A percentile compares a stretch with the other conserved stretches of the same genome.
Conservation (phyloP, 2,888 invertebrate species). For the Lasioglossum morio region DNA sequence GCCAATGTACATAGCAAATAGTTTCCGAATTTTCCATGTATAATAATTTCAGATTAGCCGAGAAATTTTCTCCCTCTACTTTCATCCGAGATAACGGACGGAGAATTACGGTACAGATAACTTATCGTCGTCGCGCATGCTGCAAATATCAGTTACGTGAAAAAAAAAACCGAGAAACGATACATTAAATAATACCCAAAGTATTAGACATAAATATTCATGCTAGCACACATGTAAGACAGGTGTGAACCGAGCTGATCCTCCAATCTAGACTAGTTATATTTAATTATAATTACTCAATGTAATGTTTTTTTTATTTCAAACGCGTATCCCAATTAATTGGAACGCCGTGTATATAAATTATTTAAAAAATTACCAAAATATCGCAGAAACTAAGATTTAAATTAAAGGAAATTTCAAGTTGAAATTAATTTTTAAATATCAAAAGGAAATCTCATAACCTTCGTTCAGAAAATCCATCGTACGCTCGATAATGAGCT, state of each 20-base stretch:
- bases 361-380: too few species aligned
- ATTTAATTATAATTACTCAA: too few species aligned
- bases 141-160: background rate
- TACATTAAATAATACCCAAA: background rate
- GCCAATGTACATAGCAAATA: background rate
- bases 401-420: too few species aligned
- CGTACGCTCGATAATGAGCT: background rate
- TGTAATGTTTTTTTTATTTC: too few species aligned
- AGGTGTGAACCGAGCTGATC: background rate
- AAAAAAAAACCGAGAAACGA: background rate
- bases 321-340: too few species aligned
- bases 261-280: background rate
- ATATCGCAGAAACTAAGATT: too few species aligned
- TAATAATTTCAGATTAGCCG: slow-evolving; percentile 4
- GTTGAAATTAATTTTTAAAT: too few species aligned
- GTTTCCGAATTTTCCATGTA: background rate
- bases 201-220: background rate
- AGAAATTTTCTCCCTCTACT: background rate
- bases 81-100: background rate
- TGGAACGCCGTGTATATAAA: too few species aligned
- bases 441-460: too few species aligned
- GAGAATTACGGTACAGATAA: slow-evolving; percentile 5
- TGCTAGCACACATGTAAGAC: background rate
- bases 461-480: background rate
- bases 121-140: slow-evolving; percentile 9